These are phyloP conservation scores for Acanthopagrus latus DNA, from an alignment of 2,797 vertebrate genomes.

Conservation along the genomic window DNA sequence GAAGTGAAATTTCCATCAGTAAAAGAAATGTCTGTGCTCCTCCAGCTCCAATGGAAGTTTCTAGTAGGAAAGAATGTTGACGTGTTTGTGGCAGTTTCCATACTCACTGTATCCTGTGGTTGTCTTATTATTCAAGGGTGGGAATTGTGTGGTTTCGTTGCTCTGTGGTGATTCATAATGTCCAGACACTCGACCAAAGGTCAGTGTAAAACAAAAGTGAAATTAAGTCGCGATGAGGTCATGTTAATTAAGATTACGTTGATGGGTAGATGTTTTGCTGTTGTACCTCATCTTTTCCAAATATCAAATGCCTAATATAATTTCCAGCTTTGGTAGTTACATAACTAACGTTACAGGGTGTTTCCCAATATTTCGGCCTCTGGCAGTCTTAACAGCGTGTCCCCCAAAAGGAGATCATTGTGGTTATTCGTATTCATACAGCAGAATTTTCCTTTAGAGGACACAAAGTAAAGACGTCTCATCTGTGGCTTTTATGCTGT, in stretches of 20 bases:
- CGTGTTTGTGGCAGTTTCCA: constrained; percentile 7
- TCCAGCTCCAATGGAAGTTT: constrained; percentile 15
- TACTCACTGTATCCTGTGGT: neutral
- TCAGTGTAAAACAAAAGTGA: neutral
- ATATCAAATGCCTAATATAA: constrained; percentile 36
- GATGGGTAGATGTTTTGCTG: neutral
- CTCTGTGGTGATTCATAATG: constrained; percentile 23
- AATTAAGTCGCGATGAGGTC: constrained; percentile 18
- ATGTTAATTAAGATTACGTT: neutral
- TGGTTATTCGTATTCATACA: neutral
- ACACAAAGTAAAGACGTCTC: neutral
- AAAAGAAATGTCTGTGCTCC: neutral
- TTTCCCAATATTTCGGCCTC: constrained; percentile 57
- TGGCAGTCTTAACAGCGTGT: constrained; percentile 80
- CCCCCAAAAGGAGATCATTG: constrained; percentile 79
- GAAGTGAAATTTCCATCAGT: constrained; percentile 21
- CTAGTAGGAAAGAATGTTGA: constrained; percentile 35
- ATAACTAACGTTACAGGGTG: neutral
- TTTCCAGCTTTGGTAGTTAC: constrained; percentile 23
- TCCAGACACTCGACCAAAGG: neutral
- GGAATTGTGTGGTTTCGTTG: neutral
- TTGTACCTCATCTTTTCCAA: constrained; percentile 34
- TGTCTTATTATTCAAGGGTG: neutral
- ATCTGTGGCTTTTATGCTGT: constrained; percentile 3
- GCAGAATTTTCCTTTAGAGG: neutral